Conservation (phyloP, 2,113 vertebrate species). For the Onychostruthus taczanowskii region DNA sequence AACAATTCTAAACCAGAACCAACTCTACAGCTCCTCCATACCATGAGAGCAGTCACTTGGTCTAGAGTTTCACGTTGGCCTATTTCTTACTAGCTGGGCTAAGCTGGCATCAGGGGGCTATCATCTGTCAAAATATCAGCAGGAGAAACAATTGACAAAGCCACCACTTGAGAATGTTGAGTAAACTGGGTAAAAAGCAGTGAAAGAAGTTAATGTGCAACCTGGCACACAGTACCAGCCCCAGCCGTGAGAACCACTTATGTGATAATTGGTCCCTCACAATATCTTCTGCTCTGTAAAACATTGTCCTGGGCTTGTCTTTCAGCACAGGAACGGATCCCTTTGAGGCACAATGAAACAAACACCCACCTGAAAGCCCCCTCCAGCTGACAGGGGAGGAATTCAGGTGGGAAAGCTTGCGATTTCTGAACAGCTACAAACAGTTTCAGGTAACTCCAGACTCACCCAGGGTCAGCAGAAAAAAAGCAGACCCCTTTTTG, state of each 20-base stretch:
- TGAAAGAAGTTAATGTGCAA: conserved; percentile 83
- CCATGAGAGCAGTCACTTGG: conserved; percentile 24
- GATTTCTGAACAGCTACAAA: conserved; percentile 66
- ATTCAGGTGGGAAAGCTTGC: conserved; percentile 74
- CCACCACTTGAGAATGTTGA: conserved; percentile 78
- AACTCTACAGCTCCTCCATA: conserved; percentile 15
- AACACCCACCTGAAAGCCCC: conserved; percentile 66
- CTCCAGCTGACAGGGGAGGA: conserved; percentile 59
- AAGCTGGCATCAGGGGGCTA: conserved; percentile 76
- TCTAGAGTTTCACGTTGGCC: conserved; percentile 72
- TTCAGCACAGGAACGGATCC: conserved; percentile 82
- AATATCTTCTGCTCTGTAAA: conserved; percentile 74
- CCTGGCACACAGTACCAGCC: conserved; percentile 77
- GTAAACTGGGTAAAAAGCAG: conserved; percentile 70
- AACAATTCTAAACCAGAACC: conserved; percentile 34
- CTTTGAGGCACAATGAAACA: conserved; percentile 77
- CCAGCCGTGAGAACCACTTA: conserved; percentile 85
- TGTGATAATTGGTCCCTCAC: conserved; percentile 72
- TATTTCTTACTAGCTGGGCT: conserved; percentile 70
- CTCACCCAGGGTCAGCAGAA: conserved; percentile 39
- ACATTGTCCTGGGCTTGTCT: conserved; percentile 78
- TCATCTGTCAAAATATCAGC: conserved; percentile 79
- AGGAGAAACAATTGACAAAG: conserved; percentile 84
- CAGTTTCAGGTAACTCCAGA: conserved; percentile 75
- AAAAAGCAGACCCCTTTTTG: conserved; percentile 57